Conservation (phyloP, 2,797 vertebrate species). For the Philypnodon macrostomus region DNA sequence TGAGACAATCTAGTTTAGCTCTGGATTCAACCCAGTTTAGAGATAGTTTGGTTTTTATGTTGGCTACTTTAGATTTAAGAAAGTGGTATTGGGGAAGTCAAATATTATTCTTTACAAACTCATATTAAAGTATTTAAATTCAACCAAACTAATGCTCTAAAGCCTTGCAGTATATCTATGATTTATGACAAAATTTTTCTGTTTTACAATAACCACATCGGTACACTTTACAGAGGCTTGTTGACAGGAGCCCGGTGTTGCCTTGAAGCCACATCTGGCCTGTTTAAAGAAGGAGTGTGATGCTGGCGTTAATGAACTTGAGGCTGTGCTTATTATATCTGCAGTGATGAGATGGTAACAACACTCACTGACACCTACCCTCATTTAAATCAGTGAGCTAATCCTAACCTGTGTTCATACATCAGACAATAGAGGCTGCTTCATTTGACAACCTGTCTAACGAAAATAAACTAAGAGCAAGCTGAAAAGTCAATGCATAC, state of each 20-base stretch:
- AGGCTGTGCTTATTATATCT: constrained; percentile 6
- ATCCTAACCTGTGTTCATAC: neutral
- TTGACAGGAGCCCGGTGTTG: neutral
- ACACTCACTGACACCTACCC: constrained; percentile 3
- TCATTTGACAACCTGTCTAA: neutral
- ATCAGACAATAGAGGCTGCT: neutral
- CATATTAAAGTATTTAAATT: too few relatives aligned
- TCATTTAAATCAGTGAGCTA: neutral
- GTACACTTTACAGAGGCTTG: neutral
- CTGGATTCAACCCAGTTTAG: too few relatives aligned
- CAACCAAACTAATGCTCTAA: too few relatives aligned
- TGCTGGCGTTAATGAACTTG: constrained; percentile 3
- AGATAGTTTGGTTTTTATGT: too few relatives aligned
- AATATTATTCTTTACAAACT: too few relatives aligned
- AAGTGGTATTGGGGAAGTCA: too few relatives aligned
- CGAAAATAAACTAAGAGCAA: neutral
- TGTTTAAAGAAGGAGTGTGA: constrained; percentile 2
- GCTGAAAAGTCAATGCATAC: neutral
- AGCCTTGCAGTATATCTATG: too few relatives aligned
- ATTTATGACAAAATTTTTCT: too few relatives aligned
- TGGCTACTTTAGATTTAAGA: too few relatives aligned
- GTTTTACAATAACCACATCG: too few relatives aligned
- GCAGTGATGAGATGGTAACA: constrained; percentile 1
- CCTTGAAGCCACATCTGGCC: neutral
- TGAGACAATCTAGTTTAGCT: too few relatives aligned